These are phyloP conservation scores for Heliconius eleuchia DNA, from an alignment of 1,140 invertebrate genomes.

Conservation along the genomic window DNA sequence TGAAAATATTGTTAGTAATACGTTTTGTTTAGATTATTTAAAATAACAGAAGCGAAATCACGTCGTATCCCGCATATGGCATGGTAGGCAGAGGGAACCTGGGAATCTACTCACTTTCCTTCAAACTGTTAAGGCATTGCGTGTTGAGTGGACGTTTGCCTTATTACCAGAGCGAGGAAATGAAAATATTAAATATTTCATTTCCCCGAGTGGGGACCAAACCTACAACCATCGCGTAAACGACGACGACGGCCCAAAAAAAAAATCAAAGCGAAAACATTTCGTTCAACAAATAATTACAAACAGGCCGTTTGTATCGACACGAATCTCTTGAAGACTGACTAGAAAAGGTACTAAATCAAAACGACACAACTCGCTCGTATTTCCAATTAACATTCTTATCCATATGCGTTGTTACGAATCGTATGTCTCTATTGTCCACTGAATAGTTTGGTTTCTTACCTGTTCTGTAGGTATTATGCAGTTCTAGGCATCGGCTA, in stretches of 20 bases:
- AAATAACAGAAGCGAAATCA: background rate
- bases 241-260: too few species aligned
- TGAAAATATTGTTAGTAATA: slow-evolving; percentile 20
- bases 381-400: slow-evolving; percentile 78
- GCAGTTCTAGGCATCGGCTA: slow-evolving; percentile 61
- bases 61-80: too few species aligned
- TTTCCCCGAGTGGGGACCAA: too few species aligned
- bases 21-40: background rate
- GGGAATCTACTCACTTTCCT: too few species aligned
- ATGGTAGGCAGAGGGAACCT: too few species aligned
- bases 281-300: background rate
- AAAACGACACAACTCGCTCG: slow-evolving; percentile 59
- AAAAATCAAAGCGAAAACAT: background rate
- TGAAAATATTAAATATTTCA: too few species aligned
- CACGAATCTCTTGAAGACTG: slow-evolving; percentile 51
- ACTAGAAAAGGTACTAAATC: slow-evolving; percentile 60
- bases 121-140: too few species aligned
- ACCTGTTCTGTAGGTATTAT: slow-evolving; percentile 49
- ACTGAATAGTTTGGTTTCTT: slow-evolving; percentile 61
- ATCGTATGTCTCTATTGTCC: slow-evolving; percentile 75
- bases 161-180: too few species aligned
- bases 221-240: too few species aligned
- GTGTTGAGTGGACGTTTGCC: too few species aligned
- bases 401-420: slow-evolving; percentile 69
- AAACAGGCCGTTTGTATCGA: slow-evolving; percentile 19